These are phyloP conservation scores for Holothuria glaberrima DNA, from an alignment of 35 echinoderm and acorn worm genomes.

Conservation along the genomic window DNA sequence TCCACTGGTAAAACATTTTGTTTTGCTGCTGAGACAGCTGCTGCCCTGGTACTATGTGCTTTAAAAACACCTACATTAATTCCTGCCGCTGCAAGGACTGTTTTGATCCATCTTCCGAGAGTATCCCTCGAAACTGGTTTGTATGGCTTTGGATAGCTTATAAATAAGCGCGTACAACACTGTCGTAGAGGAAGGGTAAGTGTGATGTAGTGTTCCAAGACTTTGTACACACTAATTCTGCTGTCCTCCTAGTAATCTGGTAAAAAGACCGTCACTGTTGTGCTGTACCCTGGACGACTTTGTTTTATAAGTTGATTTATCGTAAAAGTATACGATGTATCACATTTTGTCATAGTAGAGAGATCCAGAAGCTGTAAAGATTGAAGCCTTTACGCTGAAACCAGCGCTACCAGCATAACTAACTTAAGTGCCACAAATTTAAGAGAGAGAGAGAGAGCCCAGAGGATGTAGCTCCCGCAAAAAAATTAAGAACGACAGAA, in stretches of 20 bases:
- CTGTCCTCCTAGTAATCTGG: too few relatives aligned
- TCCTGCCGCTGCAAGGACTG: too few relatives aligned
- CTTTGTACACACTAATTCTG: too few relatives aligned
- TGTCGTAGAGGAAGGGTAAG: too few relatives aligned
- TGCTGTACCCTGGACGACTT: too few relatives aligned
- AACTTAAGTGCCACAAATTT: background rate
- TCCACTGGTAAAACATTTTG: background rate
- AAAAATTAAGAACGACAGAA: background rate
- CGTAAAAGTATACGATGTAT: too few relatives aligned
- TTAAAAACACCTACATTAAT: background rate
- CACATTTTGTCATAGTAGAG: too few relatives aligned
- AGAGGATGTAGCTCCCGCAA: background rate
- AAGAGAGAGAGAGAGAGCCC: background rate
- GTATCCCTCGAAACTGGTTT: background rate
- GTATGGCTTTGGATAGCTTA: too few relatives aligned
- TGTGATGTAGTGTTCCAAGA: too few relatives aligned
- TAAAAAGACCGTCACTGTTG: too few relatives aligned
- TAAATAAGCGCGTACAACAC: too few relatives aligned
- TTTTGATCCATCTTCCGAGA: background rate
- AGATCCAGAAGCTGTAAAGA: background rate
- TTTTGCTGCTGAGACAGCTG: background rate
- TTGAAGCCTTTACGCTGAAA: conserved; percentile 14
- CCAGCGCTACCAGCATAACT: background rate
- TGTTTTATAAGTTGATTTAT: too few relatives aligned
- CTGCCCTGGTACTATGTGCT: conserved; percentile 2